Conservation (phyloP, 2,113 vertebrate genomes). For the Beaufortia kweichowensis region DNA sequence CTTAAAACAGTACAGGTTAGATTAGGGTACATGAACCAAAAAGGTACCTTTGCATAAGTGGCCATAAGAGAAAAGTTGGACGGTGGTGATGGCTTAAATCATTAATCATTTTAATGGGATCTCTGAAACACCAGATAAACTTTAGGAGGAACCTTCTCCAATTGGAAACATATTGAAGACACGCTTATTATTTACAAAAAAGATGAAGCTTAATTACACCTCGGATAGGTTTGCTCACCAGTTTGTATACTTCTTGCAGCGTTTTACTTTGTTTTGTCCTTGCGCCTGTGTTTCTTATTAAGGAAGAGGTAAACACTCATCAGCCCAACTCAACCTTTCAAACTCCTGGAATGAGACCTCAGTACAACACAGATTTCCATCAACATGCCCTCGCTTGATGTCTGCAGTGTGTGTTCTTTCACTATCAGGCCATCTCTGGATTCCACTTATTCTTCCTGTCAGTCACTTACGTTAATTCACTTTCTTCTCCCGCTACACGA, state of each 20-base stretch:
- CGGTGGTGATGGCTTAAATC: neutral
- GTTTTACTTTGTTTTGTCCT: slow-evolving; percentile 26
- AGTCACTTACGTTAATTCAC: slow-evolving; percentile 19
- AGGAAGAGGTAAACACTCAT: slow-evolving; percentile 26
- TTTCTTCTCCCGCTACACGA: neutral
- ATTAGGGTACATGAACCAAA: slow-evolving; percentile 23
- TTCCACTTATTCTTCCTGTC: slow-evolving; percentile 28
- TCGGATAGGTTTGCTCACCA: neutral
- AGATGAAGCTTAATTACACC: slow-evolving; percentile 3
- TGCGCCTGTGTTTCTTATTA: slow-evolving; percentile 47
- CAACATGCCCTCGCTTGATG: slow-evolving; percentile 17
- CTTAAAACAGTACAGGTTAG: slow-evolving; percentile 12
- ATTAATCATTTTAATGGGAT: neutral
- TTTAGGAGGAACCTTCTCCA: neutral
- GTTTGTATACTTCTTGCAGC: slow-evolving; percentile 23
- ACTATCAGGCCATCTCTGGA: neutral
- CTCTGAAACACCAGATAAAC: neutral
- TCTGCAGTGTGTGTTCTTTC: slow-evolving; percentile 9
- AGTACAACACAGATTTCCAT: slow-evolving; percentile 38
- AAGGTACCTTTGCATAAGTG: slow-evolving; percentile 32
- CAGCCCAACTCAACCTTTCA: slow-evolving; percentile 23
- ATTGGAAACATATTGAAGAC: neutral
- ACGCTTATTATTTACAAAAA: neutral
- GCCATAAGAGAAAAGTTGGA: neutral
- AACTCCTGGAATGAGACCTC: slow-evolving; percentile 22